These are phyloP conservation scores for Platalea minor DNA, from an alignment of 2,797 vertebrate genomes.

Conservation along the genomic window DNA sequence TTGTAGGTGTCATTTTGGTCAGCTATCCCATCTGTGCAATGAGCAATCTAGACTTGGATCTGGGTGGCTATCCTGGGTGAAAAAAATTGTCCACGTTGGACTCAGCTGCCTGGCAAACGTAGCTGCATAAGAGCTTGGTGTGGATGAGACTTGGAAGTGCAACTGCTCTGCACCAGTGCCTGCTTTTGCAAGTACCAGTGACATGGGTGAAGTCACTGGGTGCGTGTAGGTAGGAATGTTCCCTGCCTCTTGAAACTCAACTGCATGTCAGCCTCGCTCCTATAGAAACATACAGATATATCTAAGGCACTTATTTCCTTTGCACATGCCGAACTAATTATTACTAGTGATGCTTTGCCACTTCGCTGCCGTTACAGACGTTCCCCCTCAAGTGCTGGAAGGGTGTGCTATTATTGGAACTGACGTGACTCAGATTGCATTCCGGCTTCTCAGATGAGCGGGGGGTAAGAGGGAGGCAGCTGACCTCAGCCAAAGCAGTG, in stretches of 20 bases:
- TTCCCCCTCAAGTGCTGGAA: neutral
- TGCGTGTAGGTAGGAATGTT: neutral
- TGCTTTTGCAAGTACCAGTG: neutral
- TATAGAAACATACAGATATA: neutral
- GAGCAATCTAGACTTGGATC: neutral
- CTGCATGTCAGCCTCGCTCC: neutral
- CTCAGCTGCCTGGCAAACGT: neutral
- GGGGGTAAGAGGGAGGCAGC: neutral
- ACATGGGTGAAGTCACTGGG: neutral
- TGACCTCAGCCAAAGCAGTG: neutral
- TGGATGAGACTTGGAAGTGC: neutral
- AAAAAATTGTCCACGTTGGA: neutral
- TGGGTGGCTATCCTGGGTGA: neutral
- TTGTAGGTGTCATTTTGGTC: neutral
- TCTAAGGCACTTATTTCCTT: neutral
- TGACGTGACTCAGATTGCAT: neutral
- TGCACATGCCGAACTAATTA: neutral
- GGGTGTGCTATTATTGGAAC: neutral
- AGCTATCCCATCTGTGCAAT: neutral
- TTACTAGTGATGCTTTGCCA: neutral
- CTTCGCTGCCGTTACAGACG: fast-evolving
- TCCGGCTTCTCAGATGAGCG: neutral
- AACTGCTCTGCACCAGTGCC: neutral
- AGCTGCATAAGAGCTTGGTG: fast-evolving
- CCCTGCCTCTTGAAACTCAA: neutral